Evolutionary conservation across 1,140 invertebrate genomes (phyloP), one percentile per base, ranked within the genome.

Genomic region (Lepidurus couesii): DNA sequence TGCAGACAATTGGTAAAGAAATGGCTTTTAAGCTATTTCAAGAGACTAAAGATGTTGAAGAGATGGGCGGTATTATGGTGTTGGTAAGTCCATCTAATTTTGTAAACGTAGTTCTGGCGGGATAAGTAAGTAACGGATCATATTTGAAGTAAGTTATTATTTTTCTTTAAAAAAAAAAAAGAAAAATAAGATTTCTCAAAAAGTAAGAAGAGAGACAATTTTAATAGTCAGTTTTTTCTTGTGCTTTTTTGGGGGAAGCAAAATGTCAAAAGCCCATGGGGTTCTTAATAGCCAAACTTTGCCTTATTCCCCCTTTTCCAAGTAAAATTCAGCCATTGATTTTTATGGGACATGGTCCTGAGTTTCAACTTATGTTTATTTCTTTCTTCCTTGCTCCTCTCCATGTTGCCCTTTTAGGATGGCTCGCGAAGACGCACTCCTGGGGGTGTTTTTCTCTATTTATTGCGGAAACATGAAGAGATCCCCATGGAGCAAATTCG

Each of bases 381-480:
- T 34, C 5, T n/a, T 73, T 78, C 65, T 45, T n/a, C 24, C 9
- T 75, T 78, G 42, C 11, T 73, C 11, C 16, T 26, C 53, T 45
- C 82, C 53, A 81, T 80, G 79, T 73, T 82, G 78, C 80, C 78
- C 75, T 82, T 81, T 83, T 81, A 93, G 92, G 93, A 94, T 88
- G 91, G 92, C 77, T 90, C 88, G 44, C 88, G 93, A 77, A 88
- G 93, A 80, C 88, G 94, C 82, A 95, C 93, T 26, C 90, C 93
- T 0, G 94, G 94, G 7, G 94, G 94, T 73, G 89, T 95, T 79
- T 95, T 91, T 84, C 87, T 96, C 10, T 92, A 91, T 83, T 85
- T 96, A 16, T 83, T 95, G 26, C 94, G 94, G 86, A 88, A 90
- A 82, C 90, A 94, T 82, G 86, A 89, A 75, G 87, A 89, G 79